Evolutionary conservation across 2,888 invertebrate species (phyloP).

Genomic region (Priocnemis perturbator): DNA sequence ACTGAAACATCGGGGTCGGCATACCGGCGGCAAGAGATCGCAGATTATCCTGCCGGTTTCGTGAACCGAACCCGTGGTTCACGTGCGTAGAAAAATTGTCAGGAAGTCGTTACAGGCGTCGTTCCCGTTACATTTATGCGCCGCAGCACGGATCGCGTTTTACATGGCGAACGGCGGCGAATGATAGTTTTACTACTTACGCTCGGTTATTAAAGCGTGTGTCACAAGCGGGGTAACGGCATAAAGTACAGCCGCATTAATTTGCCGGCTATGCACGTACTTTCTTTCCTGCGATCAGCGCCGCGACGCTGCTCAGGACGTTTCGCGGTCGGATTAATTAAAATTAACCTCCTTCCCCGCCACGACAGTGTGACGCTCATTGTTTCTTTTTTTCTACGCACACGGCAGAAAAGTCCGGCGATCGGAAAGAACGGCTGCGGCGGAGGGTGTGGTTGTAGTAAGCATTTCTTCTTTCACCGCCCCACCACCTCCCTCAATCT

Average conservation of each 20-base stretch:
- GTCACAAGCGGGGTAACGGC: slow-evolving; percentile 1
- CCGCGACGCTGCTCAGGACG: background rate
- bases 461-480: too few species aligned
- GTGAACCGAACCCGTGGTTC: slow-evolving; percentile 4
- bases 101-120: slow-evolving; percentile 9
- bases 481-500: too few species aligned
- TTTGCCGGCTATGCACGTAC: background rate
- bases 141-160: slow-evolving; percentile 12
- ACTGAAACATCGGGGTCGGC: background rate
- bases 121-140: slow-evolving; percentile 30
- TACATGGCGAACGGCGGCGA: slow-evolving; percentile 11
- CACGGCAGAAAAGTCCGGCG: too few species aligned
- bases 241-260: background rate
- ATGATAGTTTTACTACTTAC: slow-evolving; percentile 10
- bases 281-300: background rate
- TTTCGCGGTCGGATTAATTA: too few species aligned
- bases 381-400: too few species aligned
- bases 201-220: slow-evolving; percentile 21
- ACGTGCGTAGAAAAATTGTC: slow-evolving; percentile 23
- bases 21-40: background rate
- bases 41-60: background rate
- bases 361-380: too few species aligned
- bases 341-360: too few species aligned
- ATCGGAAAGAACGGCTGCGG: too few species aligned
- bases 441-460: too few species aligned